phyloP scores from a whole-genome alignment of 2,113 vertebrate species.

The Leptobrachium leishanense region DNA sequence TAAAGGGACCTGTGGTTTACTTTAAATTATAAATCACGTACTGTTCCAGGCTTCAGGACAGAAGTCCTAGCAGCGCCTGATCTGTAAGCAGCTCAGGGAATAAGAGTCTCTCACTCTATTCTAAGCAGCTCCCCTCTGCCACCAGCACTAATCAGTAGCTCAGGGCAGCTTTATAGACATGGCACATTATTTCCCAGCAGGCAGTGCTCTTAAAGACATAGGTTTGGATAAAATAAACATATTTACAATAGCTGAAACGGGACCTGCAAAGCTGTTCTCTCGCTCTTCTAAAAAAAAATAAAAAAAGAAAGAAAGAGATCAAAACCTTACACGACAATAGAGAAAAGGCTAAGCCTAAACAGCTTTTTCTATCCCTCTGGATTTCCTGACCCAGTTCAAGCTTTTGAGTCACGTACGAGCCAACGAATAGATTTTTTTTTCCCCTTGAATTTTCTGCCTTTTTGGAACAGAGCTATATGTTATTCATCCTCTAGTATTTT shows the following conservation, averaged over 20 bases:
- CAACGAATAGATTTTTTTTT: too few relatives aligned
- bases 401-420: too few relatives aligned
- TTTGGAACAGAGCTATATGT: too few relatives aligned
- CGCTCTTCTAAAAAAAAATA: too few relatives aligned
- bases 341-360: not conserved
- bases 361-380: not conserved
- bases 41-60: not conserved
- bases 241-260: not conserved
- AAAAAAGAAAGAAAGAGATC: not conserved
- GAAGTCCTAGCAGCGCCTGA: not conserved
- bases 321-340: not conserved
- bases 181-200: not conserved
- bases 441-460: too few relatives aligned
- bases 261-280: not conserved
- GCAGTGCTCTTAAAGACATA: not conserved
- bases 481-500: too few relatives aligned
- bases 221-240: not conserved
- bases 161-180: not conserved
- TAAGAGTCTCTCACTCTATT: not conserved
- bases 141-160: not conserved
- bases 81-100: not conserved
- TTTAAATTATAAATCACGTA: not conserved
- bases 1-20: not conserved
- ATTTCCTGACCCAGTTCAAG: not conserved
- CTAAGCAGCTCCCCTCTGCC: not conserved